A percentile compares a stretch with the other conserved stretches of the same genome.
phyloP scores from a whole-genome alignment of 2,797 vertebrate genomes.

The Chelidonichthys spinosus region DNA sequence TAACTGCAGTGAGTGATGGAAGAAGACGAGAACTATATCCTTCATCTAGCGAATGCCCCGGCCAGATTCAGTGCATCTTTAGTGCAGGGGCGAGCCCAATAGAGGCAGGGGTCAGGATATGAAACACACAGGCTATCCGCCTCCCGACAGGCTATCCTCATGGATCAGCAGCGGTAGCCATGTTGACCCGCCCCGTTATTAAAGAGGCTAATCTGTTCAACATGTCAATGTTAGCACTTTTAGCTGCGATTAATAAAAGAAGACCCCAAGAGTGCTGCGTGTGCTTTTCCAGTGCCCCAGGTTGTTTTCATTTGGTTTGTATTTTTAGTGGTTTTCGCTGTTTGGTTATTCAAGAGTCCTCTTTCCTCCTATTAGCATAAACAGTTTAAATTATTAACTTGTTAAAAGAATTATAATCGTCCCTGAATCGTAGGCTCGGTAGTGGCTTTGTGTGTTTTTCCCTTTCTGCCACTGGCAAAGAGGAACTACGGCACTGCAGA shows the following conservation, averaged over 20 bases:
- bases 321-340: constrained; percentile 77
- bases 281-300: constrained; percentile 79
- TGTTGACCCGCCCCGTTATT: constrained; percentile 87
- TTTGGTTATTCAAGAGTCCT: constrained; percentile 82
- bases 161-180: constrained; percentile 81
- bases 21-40: background rate
- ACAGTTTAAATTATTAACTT: constrained; percentile 85
- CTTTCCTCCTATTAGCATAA: constrained; percentile 80
- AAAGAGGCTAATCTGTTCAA: constrained; percentile 92
- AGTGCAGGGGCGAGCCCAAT: constrained; percentile 50
- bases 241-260: constrained; percentile 95
- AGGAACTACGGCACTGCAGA: constrained; percentile 62
- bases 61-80: constrained; percentile 60
- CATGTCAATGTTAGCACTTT: constrained; percentile 96
- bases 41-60: constrained; percentile 16
- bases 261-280: constrained; percentile 88
- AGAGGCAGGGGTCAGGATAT: constrained; percentile 71
- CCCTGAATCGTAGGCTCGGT: constrained; percentile 57
- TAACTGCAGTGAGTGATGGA: background rate
- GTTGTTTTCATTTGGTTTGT: constrained; percentile 83
- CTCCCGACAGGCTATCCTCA: constrained; percentile 83
- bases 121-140: constrained; percentile 72
- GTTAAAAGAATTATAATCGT: constrained; percentile 79
- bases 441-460: constrained; percentile 62
- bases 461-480: constrained; percentile 71